phyloP scores from a whole-genome alignment of 2,888 invertebrate genomes.

The Aleiodes leptofemur region DNA sequence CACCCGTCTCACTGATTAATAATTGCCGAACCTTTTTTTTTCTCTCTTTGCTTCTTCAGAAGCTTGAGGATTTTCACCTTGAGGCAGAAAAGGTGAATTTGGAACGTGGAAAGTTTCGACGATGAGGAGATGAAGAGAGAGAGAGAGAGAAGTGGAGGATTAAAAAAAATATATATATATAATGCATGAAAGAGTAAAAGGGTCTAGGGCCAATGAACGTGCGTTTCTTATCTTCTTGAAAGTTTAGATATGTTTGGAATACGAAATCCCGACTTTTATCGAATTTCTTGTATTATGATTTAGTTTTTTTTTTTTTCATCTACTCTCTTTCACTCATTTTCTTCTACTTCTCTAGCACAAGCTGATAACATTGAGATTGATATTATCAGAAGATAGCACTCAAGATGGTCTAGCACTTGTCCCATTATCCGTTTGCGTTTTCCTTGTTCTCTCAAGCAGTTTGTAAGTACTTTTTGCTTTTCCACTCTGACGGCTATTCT shows the following conservation, averaged over 20 bases:
- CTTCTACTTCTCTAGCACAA: not conserved
- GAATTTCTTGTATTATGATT: not conserved
- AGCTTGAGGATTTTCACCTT: conserved; percentile 40
- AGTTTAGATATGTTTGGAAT: conserved; percentile 30
- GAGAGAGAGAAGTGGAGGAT: not conserved
- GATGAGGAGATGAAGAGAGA: conserved; percentile 14
- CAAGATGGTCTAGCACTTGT: conserved; percentile 39
- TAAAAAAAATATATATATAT: not conserved
- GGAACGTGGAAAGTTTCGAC: conserved; percentile 50
- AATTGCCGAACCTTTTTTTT: conserved; percentile 53
- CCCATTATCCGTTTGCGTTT: conserved; percentile 55
- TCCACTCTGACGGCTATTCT: conserved; percentile 39
- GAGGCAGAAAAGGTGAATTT: conserved; percentile 27
- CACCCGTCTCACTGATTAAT: conserved; percentile 53
- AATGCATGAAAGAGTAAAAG: not conserved
- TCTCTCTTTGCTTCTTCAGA: not conserved
- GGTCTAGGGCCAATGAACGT: conserved; percentile 7
- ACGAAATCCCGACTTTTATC: conserved; percentile 29
- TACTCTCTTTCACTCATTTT: not conserved
- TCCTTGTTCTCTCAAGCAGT: conserved; percentile 51
- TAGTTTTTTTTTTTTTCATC: conserved; percentile 16
- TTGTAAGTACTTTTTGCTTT: conserved; percentile 59
- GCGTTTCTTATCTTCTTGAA: conserved; percentile 26
- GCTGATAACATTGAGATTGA: conserved; percentile 50
- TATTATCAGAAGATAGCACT: conserved; percentile 49